These are phyloP conservation scores for Papilio polyxenes DNA, from an alignment of 1,140 invertebrate species.

Conservation along the genomic window DNA sequence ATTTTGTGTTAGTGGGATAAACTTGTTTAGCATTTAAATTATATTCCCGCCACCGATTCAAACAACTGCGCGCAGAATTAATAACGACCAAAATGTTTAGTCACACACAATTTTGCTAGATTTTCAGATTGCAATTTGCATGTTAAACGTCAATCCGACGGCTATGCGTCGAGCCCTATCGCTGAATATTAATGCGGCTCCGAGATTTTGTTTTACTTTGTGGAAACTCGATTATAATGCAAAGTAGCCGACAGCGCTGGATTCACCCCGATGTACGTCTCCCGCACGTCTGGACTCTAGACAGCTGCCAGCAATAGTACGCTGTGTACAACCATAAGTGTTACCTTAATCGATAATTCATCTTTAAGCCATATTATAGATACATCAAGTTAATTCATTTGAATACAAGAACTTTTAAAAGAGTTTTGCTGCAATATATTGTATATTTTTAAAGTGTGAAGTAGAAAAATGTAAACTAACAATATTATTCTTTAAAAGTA, in stretches of 20 bases:
- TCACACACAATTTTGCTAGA: slow-evolving; percentile 74
- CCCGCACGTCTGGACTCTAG: slow-evolving; percentile 21
- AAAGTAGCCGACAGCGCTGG: slow-evolving; percentile 67
- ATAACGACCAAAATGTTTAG: slow-evolving; percentile 77
- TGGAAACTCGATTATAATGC: slow-evolving; percentile 78
- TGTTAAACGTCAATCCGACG: slow-evolving; percentile 77
- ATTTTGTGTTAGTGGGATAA: slow-evolving; percentile 72
- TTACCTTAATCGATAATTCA: background rate
- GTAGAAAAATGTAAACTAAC: too few species aligned
- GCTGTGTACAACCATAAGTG: background rate
- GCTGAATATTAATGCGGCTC: slow-evolving; percentile 77
- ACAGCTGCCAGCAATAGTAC: background rate
- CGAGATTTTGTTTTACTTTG: slow-evolving; percentile 79
- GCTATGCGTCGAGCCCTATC: slow-evolving; percentile 74
- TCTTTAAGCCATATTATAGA: too few species aligned
- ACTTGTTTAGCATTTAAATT: slow-evolving; percentile 79
- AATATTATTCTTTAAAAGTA: too few species aligned
- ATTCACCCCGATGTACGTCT: slow-evolving; percentile 48
- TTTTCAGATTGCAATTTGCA: slow-evolving; percentile 79
- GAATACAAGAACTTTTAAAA: too few species aligned
- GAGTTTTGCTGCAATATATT: background rate
- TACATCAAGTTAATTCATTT: too few species aligned
- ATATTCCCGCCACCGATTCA: slow-evolving; percentile 72
- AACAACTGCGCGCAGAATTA: slow-evolving; percentile 75
- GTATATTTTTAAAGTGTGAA: too few species aligned